These are phyloP conservation scores for Drosophila kepulauana DNA, from an alignment of 1,140 invertebrate species.

Conservation along the genomic window DNA sequence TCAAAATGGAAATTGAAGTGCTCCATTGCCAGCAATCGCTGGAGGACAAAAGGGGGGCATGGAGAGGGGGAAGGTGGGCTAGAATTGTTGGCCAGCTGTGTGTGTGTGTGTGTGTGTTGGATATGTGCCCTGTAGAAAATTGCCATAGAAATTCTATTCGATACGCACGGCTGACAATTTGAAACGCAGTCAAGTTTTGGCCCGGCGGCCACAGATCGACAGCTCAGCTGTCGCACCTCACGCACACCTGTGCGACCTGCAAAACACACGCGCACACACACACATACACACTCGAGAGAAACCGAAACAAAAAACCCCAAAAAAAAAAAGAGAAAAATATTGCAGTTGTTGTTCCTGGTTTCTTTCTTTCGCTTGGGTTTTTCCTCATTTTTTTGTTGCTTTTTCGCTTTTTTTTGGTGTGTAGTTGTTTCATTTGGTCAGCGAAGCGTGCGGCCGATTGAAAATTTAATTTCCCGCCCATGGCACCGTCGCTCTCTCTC, in stretches of 20 bases:
- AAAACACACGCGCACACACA: not conserved
- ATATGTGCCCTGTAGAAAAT: constrained; percentile 15
- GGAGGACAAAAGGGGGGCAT: not conserved
- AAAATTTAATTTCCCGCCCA: constrained; percentile 81
- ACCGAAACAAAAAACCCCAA: not conserved
- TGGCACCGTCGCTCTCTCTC: constrained; percentile 35
- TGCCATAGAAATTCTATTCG: constrained; percentile 24
- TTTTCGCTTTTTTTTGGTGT: not conserved
- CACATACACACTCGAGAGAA: not conserved
- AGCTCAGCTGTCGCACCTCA: constrained; percentile 37
- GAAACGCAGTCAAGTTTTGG: constrained; percentile 25
- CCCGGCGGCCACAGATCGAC: constrained; percentile 37
- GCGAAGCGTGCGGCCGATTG: constrained; percentile 75
- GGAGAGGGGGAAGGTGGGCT: no score
- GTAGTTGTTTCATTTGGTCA: constrained; percentile 60
- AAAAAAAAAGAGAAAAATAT: not conserved
- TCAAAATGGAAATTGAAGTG: constrained; percentile 1
- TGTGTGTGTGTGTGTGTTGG: no score
- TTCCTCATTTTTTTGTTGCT: not conserved
- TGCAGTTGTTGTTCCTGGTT: not conserved
- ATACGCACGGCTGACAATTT: constrained; percentile 23
- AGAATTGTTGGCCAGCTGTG: not conserved
- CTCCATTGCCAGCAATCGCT: not conserved
- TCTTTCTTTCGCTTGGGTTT: not conserved
- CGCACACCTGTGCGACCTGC: constrained; percentile 3